Base-by-base conservation (phyloP, 1,140 invertebrate species). In the Linepithema humile region DNA sequence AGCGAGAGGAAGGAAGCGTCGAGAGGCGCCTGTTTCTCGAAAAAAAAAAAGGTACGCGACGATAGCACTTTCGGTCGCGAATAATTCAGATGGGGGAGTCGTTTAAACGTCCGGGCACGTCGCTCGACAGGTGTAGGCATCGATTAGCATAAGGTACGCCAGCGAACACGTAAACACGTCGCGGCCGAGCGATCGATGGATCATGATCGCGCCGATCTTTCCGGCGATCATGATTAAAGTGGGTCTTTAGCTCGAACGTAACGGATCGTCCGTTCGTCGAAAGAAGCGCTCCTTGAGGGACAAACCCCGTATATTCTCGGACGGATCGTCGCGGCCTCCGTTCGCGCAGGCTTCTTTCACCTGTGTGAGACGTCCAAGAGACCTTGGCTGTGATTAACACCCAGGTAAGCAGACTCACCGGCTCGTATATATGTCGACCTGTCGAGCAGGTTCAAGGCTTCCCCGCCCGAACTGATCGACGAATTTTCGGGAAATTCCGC, bases 391-490 rank as follows among this genome's bases (percentile, higher is more conserved):
- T 88, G 88, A 89, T 89, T 88, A 88, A 89, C 86, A 88, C 80
- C 82, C 80, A 83, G 88, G 74, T 78, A 82, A 84, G 85, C 77
- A 85, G 88, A 88, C 88, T 83, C 86, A 88, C 83, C 84, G 86
- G 83, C 86, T 88, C 69, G 84, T 62, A 55, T 64, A 83, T 87
- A 85, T 57, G 70, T 73, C 77, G 83, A 85, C 65, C 83, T 29
- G 75, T 23, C 75, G 87, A 45, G 74, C 82, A 89, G 87, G 91
- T 93, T 93, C 91, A 93, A 93, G 91, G 91, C 91, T 90, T 86
- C 62, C 12, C 57, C 35, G 17, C 29, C 40, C 60, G 59, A 32
- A 20, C 38, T 64, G 75, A 87, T 87, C 84, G 43, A 83, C 77
- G 53, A 75, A 69, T 87, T 62, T 55, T 29, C 59, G 26, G 38